Evolutionary conservation across 2,113 vertebrate species (phyloP), one percentile per base, ranked within the genome.

Genomic region (Pionites leucogaster): DNA sequence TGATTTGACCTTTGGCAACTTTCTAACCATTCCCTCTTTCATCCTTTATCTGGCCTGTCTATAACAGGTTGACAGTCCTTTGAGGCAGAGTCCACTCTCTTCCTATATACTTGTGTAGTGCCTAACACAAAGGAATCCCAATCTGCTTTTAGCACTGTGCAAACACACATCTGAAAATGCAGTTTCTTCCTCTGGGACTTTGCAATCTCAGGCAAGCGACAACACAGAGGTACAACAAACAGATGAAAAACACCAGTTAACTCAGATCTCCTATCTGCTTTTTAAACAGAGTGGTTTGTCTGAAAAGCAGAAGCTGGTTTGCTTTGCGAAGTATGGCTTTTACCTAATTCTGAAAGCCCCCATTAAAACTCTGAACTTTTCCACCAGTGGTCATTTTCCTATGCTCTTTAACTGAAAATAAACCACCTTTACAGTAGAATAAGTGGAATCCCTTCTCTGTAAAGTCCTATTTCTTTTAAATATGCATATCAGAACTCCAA

Each of bases 1-100:
- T 7, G 62, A 47, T 74, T 52, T 95, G 95, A 97, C 96, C 96
- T 97, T 80, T 91, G 82, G 49, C 79, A 91, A 75, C 59, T 87
- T 55, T 91, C 70, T 41, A 85, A 68, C 81, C 53, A 60, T 93
- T 91, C 87, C 52, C n/a, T 78, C 92, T 95, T 97, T 95, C 89
- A 97, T 96, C 87, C 57, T 94, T 95, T 96, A 95, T 97, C 96
- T 92, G n/a, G 33, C 52, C 67, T 91, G 78, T 87, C 93, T 79
- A 28, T 52, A 87, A 39, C 9, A 89, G 96, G 93, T 42, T 94
- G 95, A 81, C 86, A 89, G 89, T 72, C 84, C 83, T 96, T 69
- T 87, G 86, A 87, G 91, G 78, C 84, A 71, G 46, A 83, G 28
- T 17, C 80, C 83, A 47, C 89, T 82, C 86, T 92, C 90, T 88